Evolutionary conservation across 2,797 vertebrate species (phyloP), one percentile per base, ranked within the genome.

Genomic region (Cryptoblepharus egeriae): DNA sequence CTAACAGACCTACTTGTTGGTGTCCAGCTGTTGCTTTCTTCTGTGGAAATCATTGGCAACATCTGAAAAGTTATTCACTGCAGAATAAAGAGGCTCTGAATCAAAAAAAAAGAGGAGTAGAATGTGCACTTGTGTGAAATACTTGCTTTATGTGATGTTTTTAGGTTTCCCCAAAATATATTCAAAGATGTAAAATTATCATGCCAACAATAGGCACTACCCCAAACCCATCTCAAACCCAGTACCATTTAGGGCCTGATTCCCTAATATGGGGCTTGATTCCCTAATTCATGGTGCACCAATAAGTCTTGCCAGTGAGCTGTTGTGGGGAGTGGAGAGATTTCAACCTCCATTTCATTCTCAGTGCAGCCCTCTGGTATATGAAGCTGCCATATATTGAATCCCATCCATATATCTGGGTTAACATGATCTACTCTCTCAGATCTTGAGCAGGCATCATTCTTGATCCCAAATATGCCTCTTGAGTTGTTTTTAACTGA

Each of bases 41-140:
- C 93, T 79, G 10, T 96, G 97, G 91, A 99, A 98, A 28, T 92
- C 93, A 63, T 45, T 86, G 74, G 97, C 95, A 85, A 94, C 91
- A 77, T 92, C 87, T 2, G 97, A 97, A 92, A 99, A 99, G 92
- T 98, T 98, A 12, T 94, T 84, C 80, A 96, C 95, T 4, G 98
- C 97, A 92, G 97, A 98, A 93, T 98, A 97, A 30, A 99, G 94
- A n/a, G 97, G 92, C 83, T 96, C 98, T 99, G 85, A 77, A 94
- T 13, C 5, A 60, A 85, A 12, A 88, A n/a, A n/a, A n/a, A n/a
- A n/a, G n/a, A 3, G 45, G 79, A 57, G 52, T 20, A 52, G 49
- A 52, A 52, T 52, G 15, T 52, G 49, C 49, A 52, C 13, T 52
- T 15, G 3, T 1, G 49, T 52, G 49, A 52, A 52, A 52, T 52